phyloP scores from a whole-genome alignment of 2,888 invertebrate species.

The Patella depressa region DNA sequence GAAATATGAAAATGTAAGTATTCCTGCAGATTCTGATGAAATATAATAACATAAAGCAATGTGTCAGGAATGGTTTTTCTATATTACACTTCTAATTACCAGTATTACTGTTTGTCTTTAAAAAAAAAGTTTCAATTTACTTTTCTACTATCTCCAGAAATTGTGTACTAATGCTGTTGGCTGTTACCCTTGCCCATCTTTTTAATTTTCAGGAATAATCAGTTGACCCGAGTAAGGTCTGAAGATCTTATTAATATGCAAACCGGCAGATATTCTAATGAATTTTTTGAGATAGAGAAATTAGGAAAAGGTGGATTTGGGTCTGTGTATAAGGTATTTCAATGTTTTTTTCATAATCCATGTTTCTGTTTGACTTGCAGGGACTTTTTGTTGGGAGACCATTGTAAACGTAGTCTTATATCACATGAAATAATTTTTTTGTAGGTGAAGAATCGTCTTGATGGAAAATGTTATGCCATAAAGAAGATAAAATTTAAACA shows the following conservation, averaged over 20 bases:
- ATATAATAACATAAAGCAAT: no score
- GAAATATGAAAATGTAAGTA: not conserved
- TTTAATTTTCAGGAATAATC: not conserved
- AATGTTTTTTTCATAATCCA: not conserved
- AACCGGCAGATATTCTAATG: conserved; percentile 60
- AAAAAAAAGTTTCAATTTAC: no score
- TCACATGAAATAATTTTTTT: not conserved
- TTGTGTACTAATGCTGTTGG: no score
- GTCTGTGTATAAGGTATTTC: conserved; percentile 79
- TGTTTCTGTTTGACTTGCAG: no score
- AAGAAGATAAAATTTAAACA: conserved; percentile 78
- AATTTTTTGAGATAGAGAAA: conserved; percentile 58
- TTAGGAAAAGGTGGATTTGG: conserved; percentile 78
- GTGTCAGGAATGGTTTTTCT: no score
- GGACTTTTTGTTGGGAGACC: no score
- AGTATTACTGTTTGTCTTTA: no score
- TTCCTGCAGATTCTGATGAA: no score
- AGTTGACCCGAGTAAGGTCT: conserved; percentile 22
- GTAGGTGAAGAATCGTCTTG: conserved; percentile 78
- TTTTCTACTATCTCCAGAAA: no score
- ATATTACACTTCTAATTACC: no score
- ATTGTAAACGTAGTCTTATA: no score
- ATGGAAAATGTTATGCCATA: conserved; percentile 84
- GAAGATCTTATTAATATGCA: conserved; percentile 53
- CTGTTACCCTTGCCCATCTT: not conserved